A percentile compares a stretch with the other conserved stretches of the same genome.
Evolutionary conservation across 2,113 vertebrate species (phyloP).

Genomic region (Percina caprodes): DNA sequence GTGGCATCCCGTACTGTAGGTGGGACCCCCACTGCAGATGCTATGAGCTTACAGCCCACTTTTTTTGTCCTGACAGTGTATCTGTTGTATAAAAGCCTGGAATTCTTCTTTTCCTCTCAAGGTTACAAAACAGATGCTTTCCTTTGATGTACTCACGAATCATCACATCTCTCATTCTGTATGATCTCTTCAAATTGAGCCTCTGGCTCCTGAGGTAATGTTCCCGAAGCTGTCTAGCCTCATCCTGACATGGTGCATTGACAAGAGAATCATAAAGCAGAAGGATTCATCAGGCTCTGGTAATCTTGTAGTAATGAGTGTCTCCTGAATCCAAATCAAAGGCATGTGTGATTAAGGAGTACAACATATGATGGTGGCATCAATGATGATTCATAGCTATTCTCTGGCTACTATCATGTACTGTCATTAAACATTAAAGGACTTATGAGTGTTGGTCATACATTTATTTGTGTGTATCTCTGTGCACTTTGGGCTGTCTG

Average conservation of each 20-base stretch:
- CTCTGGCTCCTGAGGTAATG: slow-evolving; percentile 41
- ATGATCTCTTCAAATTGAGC: slow-evolving; percentile 58
- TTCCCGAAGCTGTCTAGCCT: slow-evolving; percentile 48
- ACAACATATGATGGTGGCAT: slow-evolving; percentile 22
- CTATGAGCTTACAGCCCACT: slow-evolving; percentile 8
- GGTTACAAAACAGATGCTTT: slow-evolving; percentile 66
- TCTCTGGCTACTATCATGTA: slow-evolving; percentile 9
- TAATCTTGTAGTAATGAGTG: slow-evolving; percentile 45
- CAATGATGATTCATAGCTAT: slow-evolving; percentile 28
- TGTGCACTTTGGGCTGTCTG: neutral
- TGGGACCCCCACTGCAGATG: slow-evolving; percentile 9
- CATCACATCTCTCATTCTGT: slow-evolving; percentile 49
- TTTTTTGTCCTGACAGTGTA: slow-evolving; percentile 11
- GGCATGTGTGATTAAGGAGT: slow-evolving; percentile 15
- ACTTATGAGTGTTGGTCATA: neutral
- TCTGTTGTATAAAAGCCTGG: slow-evolving; percentile 12
- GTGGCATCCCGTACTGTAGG: neutral
- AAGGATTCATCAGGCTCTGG: slow-evolving; percentile 45
- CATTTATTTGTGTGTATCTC: neutral
- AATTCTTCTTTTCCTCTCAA: slow-evolving; percentile 33
- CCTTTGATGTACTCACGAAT: slow-evolving; percentile 69
- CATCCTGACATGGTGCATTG: slow-evolving; percentile 49
- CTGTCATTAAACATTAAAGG: slow-evolving; percentile 18
- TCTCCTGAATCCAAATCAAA: slow-evolving; percentile 46
- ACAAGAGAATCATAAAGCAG: slow-evolving; percentile 39